These are phyloP conservation scores for Acanthococcus lagerstroemiae DNA, from an alignment of 2,888 invertebrate species.

Conservation along the genomic window DNA sequence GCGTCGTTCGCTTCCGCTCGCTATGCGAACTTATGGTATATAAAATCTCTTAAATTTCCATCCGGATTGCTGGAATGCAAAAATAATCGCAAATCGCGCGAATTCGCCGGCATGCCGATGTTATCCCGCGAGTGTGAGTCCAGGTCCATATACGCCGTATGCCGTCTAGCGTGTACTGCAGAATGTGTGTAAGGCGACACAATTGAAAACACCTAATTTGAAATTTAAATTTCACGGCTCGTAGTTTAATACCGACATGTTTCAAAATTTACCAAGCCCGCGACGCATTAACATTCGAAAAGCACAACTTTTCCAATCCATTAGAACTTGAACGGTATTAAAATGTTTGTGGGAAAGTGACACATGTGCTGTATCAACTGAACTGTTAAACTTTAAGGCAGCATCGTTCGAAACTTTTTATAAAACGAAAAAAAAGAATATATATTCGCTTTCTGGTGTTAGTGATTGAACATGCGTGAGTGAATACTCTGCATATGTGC, in stretches of 20 bases:
- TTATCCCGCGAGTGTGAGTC: not conserved
- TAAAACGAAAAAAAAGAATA: too few species aligned
- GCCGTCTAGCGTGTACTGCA: too few species aligned
- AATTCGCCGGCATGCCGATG: not conserved
- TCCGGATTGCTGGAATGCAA: too few species aligned
- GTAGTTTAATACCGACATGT: conserved; percentile 7
- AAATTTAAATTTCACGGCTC: conserved; percentile 8
- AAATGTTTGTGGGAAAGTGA: conserved; percentile 22
- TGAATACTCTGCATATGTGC: too few species aligned
- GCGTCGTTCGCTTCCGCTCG: too few species aligned
- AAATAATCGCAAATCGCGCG: not conserved
- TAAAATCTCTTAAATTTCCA: too few species aligned
- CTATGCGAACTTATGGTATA: too few species aligned
- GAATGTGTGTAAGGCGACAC: not conserved
- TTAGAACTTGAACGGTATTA: conserved; percentile 15
- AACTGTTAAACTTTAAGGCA: not conserved
- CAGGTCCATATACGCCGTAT: not conserved
- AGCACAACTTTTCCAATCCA: conserved; percentile 20
- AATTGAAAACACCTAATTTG: conserved; percentile 2
- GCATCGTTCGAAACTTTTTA: not conserved
- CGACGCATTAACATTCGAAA: conserved; percentile 10
- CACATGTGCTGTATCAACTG: conserved; percentile 10
- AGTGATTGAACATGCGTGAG: too few species aligned
- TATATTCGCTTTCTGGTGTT: too few species aligned
- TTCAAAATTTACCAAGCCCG: not conserved